Evolutionary conservation across 2,888 invertebrate genomes (phyloP).

Genomic region (Heliconius ismenius): DNA sequence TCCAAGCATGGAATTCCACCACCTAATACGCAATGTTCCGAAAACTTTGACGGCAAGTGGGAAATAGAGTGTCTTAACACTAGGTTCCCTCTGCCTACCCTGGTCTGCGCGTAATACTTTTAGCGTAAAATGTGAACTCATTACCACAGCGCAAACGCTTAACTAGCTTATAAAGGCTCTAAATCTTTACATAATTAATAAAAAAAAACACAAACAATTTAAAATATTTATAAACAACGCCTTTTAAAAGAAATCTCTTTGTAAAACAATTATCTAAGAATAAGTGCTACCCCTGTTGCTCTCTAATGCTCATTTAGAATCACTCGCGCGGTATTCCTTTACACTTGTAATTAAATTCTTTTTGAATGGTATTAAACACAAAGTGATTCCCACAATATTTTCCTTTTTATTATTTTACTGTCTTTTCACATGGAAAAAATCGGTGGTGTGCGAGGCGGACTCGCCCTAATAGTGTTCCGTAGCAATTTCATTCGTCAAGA

Average conservation of each 20-base stretch:
- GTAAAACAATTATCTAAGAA: conserved; percentile 1
- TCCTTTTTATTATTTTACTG: neutral
- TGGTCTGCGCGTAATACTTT: neutral
- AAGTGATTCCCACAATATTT: neutral
- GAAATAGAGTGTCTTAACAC: too few relatives aligned
- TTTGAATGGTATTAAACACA: neutral
- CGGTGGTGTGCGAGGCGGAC: neutral
- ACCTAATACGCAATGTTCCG: too few relatives aligned
- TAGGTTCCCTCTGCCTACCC: too few relatives aligned
- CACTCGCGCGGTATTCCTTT: conserved; percentile 17
- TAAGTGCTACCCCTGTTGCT: neutral
- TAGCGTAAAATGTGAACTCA: neutral
- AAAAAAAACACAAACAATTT: neutral
- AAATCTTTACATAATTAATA: neutral
- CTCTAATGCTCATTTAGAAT: neutral
- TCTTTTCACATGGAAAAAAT: neutral
- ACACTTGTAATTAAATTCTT: conserved; percentile 20
- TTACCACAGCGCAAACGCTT: neutral
- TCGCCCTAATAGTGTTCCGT: neutral
- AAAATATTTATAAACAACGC: neutral
- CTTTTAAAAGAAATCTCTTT: neutral
- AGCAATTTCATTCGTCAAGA: neutral
- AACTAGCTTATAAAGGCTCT: too few relatives aligned
- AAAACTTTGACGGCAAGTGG: too few relatives aligned
- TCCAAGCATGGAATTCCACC: too few relatives aligned